A percentile compares a stretch with the other conserved stretches of the same genome.
phyloP scores from a whole-genome alignment of 2,888 invertebrate genomes.

The Rotaria socialis region DNA sequence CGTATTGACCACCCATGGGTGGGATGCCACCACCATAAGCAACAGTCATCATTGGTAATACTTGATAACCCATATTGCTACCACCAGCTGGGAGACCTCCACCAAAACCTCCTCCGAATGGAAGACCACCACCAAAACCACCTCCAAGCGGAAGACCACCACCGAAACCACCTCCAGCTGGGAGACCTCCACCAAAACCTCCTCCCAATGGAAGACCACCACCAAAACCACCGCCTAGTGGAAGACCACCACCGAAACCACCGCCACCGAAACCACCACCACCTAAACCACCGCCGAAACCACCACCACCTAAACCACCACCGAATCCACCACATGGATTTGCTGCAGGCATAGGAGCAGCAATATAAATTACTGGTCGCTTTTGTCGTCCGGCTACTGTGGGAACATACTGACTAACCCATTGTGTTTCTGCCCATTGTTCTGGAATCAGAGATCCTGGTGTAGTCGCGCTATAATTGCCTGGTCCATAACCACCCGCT shows the following conservation, averaged over 20 bases:
- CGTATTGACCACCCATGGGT: neutral
- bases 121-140: neutral
- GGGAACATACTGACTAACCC: neutral
- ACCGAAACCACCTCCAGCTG: neutral
- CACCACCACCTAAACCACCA: neutral
- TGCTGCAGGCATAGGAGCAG: neutral
- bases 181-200: no score
- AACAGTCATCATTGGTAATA: neutral
- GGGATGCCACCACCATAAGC: neutral
- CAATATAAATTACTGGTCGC: slow-evolving; percentile 16
- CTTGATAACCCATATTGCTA: neutral
- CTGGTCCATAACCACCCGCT: no score
- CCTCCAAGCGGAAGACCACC: neutral
- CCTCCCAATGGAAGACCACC: no score
- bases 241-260: no score
- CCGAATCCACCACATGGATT: neutral
- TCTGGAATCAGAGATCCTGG: neutral
- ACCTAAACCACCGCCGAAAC: no score
- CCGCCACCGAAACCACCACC: no score
- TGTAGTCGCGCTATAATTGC: no score
- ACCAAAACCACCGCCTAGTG: no score
- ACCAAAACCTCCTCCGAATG: neutral
- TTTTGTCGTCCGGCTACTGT: neutral
- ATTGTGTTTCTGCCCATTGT: neutral
- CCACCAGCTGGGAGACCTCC: no score